Percentiles rank a stretch among this genome's conserved stretches.
phyloP scores from a whole-genome alignment of 2,888 invertebrate genomes.

The Sinhomidia bicolor region DNA sequence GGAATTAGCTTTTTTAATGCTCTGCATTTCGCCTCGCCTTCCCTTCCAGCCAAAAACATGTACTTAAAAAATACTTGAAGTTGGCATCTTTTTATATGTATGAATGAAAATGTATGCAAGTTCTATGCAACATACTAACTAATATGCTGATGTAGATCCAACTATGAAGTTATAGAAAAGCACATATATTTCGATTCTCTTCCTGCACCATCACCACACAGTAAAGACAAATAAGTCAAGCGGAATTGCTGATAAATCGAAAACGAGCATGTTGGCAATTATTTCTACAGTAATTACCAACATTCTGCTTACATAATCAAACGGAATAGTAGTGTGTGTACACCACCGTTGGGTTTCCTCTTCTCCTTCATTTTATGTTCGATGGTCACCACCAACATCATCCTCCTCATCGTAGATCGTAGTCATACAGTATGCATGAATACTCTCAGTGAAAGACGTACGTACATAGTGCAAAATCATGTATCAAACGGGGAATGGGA shows the following conservation, averaged over 20 bases:
- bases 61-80: background rate
- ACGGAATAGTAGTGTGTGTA: constrained; percentile 23
- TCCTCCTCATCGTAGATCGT: too few species aligned
- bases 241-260: constrained; percentile 67
- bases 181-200: too few species aligned
- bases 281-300: constrained; percentile 49
- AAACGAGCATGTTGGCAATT: constrained; percentile 66
- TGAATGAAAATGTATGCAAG: background rate
- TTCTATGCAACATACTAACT: background rate
- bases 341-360: background rate
- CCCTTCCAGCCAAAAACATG: background rate
- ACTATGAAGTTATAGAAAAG: background rate
- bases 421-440: constrained; percentile 39
- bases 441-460: background rate
- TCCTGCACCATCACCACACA: background rate
- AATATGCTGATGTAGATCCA: background rate
- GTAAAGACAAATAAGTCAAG: constrained; percentile 28
- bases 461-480: constrained; percentile 31
- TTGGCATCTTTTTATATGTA: background rate
- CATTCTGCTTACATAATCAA: constrained; percentile 35
- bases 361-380: background rate
- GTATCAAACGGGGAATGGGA: constrained; percentile 10
- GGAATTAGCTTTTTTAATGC: background rate
- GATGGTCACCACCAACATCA: background rate
- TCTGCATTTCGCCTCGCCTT: background rate